Percentiles rank a stretch among this genome's conserved stretches.
phyloP scores from a whole-genome alignment of 2,113 vertebrate species.

The Laticauda laticaudata region DNA sequence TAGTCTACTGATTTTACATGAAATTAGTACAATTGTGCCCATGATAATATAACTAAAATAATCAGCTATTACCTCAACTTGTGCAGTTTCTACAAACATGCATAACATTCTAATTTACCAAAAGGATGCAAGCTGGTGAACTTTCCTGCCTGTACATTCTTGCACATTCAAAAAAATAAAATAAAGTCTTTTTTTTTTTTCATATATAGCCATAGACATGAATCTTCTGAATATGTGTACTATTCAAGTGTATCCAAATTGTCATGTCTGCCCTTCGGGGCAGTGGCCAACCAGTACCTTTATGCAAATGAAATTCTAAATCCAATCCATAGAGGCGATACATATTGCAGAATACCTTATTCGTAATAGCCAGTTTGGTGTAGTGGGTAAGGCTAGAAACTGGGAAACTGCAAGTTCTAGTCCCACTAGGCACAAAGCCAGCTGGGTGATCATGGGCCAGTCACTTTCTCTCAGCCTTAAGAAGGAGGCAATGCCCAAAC shows the following conservation, averaged over 20 bases:
- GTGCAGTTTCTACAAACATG: neutral
- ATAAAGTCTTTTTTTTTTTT: neutral
- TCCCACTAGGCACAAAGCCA: neutral
- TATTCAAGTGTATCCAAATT: neutral
- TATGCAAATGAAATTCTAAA: neutral
- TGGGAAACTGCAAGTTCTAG: neutral
- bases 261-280: neutral
- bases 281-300: neutral
- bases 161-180: neutral
- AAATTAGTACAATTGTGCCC: neutral
- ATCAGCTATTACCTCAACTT: neutral
- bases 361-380: neutral
- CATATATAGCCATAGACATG: neutral
- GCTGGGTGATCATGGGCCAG: neutral
- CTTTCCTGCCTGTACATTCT: neutral
- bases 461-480: neutral
- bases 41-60: neutral
- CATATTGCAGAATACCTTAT: neutral
- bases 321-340: neutral
- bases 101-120: neutral
- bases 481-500: neutral
- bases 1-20: neutral
- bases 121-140: neutral
- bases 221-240: neutral
- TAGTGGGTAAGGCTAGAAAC: neutral